Base-by-base conservation (phyloP, 2,113 vertebrate genomes). In the Myotis davidii region DNA sequence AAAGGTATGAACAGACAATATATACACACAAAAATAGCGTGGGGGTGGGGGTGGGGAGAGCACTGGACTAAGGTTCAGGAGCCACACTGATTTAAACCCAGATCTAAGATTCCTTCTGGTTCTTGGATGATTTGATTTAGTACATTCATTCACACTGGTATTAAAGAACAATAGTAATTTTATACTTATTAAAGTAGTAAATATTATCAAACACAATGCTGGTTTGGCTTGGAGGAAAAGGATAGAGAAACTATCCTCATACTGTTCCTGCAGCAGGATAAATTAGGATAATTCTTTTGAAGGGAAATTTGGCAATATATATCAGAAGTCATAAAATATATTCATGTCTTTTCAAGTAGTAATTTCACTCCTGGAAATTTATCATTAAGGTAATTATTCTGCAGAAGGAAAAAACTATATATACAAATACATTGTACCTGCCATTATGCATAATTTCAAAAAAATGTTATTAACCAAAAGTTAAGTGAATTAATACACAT, bases 281-380 rank as follows among this genome's bases (percentile, higher is more conserved):
- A 92, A 90, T 74, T 65, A 81, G 61, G 48, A 77, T 50, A 84
- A 86, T 88, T 94, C 7, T 92, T 91, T 95, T 79, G 70, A 95
- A 94, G 61, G 52, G 59, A 13, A 37, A 85, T 88, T 96, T 97
- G 88, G 45, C 29, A 84, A 85, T 87, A 90, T 45, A 16, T 78
- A 81, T 87, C 21, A 90, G 25, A 95, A 92, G 9, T 93, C 69
- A 82, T 64, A 84, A 93, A 74, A 67, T 73, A 54, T 29, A 78
- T 78, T 77, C 48, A 64, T 74, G 64, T 20, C 67, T 65, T 94
- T 79, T 91, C 50, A 81, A 23, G 21, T 50, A 79, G 39, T 23
- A 94, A 95, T 95, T 94, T 52, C 21, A 86, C n/a, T 88, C 9
- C 29, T 77, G 23, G 42, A 87, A 94, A 92, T 82, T 91, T 96